phyloP scores from a whole-genome alignment of 2,888 invertebrate species.

The Lypha dubia region DNA sequence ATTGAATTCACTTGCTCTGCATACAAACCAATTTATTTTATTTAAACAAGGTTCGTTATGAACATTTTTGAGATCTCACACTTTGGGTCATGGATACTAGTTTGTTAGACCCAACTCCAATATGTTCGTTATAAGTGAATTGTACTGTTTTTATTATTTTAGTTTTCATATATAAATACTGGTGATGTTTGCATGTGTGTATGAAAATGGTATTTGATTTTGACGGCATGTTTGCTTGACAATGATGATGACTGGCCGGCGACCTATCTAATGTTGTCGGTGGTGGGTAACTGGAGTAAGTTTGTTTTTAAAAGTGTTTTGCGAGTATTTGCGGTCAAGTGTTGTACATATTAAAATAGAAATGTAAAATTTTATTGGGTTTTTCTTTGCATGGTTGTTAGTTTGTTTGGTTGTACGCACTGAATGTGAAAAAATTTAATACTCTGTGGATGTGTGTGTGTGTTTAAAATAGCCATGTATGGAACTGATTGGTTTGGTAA shows the following conservation, averaged over 20 bases:
- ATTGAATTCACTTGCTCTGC: too few relatives aligned
- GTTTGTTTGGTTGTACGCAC: constrained; percentile 3
- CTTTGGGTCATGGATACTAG: too few relatives aligned
- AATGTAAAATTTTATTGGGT: constrained; percentile 50
- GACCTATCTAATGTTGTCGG: constrained; percentile 4
- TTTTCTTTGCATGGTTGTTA: too few relatives aligned
- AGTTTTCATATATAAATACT: not conserved
- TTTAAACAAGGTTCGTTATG: too few relatives aligned
- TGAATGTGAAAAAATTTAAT: constrained; percentile 40
- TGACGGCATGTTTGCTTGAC: constrained; percentile 42
- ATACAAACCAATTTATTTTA: too few relatives aligned
- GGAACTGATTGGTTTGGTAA: constrained; percentile 55
- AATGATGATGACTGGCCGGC: constrained; percentile 28
- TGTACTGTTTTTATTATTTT: not conserved
- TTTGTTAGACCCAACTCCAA: too few relatives aligned
- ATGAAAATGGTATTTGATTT: constrained; percentile 26
- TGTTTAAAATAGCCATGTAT: constrained; percentile 13
- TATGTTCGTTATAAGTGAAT: too few relatives aligned
- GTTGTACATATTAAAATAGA: constrained; percentile 56
- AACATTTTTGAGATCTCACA: too few relatives aligned
- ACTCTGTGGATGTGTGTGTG: not conserved
- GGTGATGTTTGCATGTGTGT: constrained; percentile 5
- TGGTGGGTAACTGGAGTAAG: not conserved
- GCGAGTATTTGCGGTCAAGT: constrained; percentile 25
- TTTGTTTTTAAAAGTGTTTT: constrained; percentile 2